Evolutionary conservation across 2,113 vertebrate species (phyloP).

Genomic region (Gnathonemus longibarbis): DNA sequence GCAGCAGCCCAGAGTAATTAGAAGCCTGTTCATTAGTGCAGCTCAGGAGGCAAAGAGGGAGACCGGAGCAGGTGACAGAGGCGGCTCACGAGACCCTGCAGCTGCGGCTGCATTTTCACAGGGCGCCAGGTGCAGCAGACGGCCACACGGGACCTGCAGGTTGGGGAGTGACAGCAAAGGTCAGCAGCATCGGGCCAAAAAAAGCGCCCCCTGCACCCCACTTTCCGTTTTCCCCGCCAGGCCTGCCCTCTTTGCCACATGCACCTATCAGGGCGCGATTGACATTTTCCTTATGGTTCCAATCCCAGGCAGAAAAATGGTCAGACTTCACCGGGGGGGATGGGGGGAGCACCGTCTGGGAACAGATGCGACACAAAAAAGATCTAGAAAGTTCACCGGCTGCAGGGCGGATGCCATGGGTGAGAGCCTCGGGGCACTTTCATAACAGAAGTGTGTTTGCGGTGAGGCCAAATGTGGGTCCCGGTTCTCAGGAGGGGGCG

Average conservation of each 20-base stretch:
- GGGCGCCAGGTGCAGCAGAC: slow-evolving; percentile 45
- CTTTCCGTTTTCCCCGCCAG: background rate
- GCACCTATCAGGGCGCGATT: background rate
- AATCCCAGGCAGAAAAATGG: background rate
- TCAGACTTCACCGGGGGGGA: background rate
- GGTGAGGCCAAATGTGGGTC: background rate
- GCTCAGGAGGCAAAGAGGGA: slow-evolving; percentile 59
- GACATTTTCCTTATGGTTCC: background rate
- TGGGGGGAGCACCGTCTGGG: background rate
- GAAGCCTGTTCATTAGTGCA: slow-evolving; percentile 72
- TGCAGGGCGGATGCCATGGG: background rate
- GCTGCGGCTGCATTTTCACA: slow-evolving; percentile 42
- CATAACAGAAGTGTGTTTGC: background rate
- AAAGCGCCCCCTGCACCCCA: background rate
- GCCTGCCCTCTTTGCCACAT: background rate
- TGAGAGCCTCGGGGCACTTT: background rate
- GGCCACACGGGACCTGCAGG: slow-evolving; percentile 29
- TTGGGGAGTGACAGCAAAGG: slow-evolving; percentile 24
- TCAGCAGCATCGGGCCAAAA: background rate
- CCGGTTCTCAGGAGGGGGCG: background rate
- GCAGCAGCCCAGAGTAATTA: slow-evolving; percentile 62
- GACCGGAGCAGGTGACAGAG: background rate
- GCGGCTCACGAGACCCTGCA: slow-evolving; percentile 13
- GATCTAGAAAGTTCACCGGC: background rate
- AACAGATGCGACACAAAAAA: background rate